Conservation (phyloP, 1,140 invertebrate genomes). For the Harpegnathos saltator region DNA sequence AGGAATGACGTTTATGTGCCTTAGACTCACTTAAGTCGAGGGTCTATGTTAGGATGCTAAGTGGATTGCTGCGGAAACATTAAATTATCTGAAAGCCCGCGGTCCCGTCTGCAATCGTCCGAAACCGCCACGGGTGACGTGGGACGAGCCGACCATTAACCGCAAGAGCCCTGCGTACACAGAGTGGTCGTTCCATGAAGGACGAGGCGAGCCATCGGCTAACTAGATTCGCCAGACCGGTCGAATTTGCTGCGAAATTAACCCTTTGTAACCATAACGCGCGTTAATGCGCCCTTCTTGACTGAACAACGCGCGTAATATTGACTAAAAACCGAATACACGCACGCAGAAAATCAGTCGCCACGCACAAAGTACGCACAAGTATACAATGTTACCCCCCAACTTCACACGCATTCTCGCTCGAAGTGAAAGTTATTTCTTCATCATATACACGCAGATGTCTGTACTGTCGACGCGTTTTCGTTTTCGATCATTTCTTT, state of each 20-base stretch:
- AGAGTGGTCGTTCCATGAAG: conserved; percentile 6
- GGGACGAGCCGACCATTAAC: conserved; percentile 65
- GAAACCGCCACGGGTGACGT: conserved; percentile 64
- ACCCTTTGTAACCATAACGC: conserved; percentile 52
- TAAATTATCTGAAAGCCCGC: conserved; percentile 68
- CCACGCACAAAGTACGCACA: too few relatives aligned
- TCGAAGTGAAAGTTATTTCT: too few relatives aligned
- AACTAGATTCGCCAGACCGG: conserved; percentile 55
- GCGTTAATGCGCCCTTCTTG: conserved; percentile 44
- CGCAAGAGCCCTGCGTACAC: conserved; percentile 67
- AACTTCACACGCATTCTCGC: too few relatives aligned
- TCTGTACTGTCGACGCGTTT: too few relatives aligned
- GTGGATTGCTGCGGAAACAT: conserved; percentile 70
- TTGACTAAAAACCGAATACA: conserved; percentile 19
- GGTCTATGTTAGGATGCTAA: conserved; percentile 55
- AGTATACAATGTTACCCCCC: too few relatives aligned
- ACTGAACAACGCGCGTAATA: conserved; percentile 30
- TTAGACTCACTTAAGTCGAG: conserved; percentile 42
- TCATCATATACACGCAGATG: too few relatives aligned
- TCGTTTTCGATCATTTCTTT: too few relatives aligned
- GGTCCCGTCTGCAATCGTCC: conserved; percentile 63
- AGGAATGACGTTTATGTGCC: neutral
- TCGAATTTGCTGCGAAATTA: conserved; percentile 67
- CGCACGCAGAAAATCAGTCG: too few relatives aligned
- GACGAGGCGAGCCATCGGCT: conserved; percentile 45